Evolutionary conservation across 2,797 vertebrate genomes (phyloP).

Genomic region (Chaenodraco wilsoni): DNA sequence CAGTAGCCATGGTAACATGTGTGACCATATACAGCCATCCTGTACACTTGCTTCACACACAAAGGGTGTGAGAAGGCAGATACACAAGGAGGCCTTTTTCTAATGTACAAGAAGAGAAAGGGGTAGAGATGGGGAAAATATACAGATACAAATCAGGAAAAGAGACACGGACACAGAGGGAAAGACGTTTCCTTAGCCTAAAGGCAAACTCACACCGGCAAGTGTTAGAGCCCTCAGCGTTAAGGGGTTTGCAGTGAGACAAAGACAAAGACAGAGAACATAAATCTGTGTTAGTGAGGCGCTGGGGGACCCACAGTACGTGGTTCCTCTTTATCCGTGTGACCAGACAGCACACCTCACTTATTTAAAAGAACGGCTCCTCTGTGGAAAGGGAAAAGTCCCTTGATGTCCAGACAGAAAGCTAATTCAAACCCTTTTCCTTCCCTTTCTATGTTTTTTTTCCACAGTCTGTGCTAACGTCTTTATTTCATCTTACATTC

Average conservation of each 20-base stretch:
- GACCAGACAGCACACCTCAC: slow-evolving; percentile 58
- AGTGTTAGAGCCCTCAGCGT: slow-evolving; percentile 50
- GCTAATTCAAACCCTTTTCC: slow-evolving; percentile 18
- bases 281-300: slow-evolving; percentile 75
- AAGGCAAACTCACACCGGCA: slow-evolving; percentile 56
- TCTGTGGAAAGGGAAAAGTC: slow-evolving; percentile 8
- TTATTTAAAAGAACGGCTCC: slow-evolving; percentile 41
- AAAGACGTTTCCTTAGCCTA: slow-evolving; percentile 48
- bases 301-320: slow-evolving; percentile 50
- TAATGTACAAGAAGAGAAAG: slow-evolving; percentile 37
- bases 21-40: slow-evolving; percentile 32
- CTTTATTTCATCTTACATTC: slow-evolving; percentile 17
- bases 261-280: slow-evolving; percentile 67
- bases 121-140: slow-evolving; percentile 31
- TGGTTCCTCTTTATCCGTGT: slow-evolving; percentile 55
- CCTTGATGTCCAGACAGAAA: slow-evolving; percentile 7
- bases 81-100: slow-evolving; percentile 24
- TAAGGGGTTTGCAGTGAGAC: slow-evolving; percentile 65
- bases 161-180: slow-evolving; percentile 18
- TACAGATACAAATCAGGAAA: slow-evolving; percentile 37
- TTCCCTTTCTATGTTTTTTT: background rate
- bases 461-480: slow-evolving; percentile 17
- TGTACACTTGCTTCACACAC: slow-evolving; percentile 15
- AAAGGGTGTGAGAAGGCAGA: slow-evolving; percentile 27
- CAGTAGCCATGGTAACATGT: slow-evolving; percentile 60